Conservation (phyloP, 1,140 invertebrate genomes). For the Oreohelix idahoensis region DNA sequence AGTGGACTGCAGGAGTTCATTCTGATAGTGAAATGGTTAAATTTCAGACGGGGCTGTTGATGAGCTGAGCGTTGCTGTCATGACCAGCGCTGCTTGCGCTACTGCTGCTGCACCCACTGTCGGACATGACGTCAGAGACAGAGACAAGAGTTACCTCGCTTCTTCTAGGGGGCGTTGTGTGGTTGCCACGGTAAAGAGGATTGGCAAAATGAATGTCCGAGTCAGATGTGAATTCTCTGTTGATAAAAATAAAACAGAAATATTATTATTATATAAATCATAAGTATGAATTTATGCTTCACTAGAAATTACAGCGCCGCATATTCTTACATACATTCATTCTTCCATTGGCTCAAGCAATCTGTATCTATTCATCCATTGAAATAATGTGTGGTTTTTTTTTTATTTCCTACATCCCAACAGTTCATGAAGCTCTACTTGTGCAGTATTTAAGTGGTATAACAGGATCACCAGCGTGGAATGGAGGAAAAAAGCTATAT, state of each 20-base stretch:
- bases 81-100: conserved; percentile 8
- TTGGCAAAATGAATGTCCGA: conserved; percentile 1
- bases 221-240: conserved; percentile 1
- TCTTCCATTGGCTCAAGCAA: too few species aligned
- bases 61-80: conserved; percentile 20
- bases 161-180: conserved; percentile 22
- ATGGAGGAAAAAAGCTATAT: too few species aligned
- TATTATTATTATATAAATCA: too few species aligned
- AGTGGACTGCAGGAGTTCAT: neutral
- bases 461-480: too few species aligned
- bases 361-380: too few species aligned
- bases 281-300: too few species aligned
- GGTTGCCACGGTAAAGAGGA: conserved; percentile 18
- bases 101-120: conserved; percentile 25
- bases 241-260: neutral
- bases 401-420: too few species aligned
- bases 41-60: conserved; percentile 11
- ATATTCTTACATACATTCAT: too few species aligned
- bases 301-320: too few species aligned
- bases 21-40: neutral
- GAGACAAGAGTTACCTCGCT: conserved; percentile 18
- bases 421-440: too few species aligned
- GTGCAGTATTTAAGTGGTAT: too few species aligned
- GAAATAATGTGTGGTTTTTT: too few species aligned
- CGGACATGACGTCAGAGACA: conserved; percentile 1